Evolutionary conservation across 1,140 invertebrate genomes (phyloP).

Genomic region (Lithobius niger): DNA sequence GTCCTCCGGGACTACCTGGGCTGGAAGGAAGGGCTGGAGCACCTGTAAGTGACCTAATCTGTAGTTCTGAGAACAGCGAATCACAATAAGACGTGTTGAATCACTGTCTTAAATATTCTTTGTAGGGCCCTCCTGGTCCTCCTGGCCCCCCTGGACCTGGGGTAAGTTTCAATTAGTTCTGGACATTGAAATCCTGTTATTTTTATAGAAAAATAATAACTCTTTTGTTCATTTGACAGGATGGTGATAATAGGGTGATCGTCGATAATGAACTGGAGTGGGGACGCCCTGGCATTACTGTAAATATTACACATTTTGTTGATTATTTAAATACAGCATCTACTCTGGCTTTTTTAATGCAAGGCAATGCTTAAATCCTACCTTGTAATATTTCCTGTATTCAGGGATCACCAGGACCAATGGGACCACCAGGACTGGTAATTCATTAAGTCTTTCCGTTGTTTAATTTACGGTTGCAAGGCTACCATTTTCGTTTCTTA

Average conservation of each 20-base stretch:
- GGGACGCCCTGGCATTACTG: background rate
- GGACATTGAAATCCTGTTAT: too few species aligned
- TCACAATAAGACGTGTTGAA: too few species aligned
- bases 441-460: background rate
- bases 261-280: background rate
- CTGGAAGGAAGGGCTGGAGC: slow-evolving; percentile 14
- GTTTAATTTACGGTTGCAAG: background rate
- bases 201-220: too few species aligned
- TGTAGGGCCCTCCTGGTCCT: slow-evolving; percentile 19
- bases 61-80: too few species aligned
- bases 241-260: background rate
- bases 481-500: background rate
- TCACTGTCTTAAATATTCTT: slow-evolving; percentile 9
- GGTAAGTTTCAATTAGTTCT: slow-evolving; percentile 11
- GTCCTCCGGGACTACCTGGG: slow-evolving; percentile 14
- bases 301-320: too few species aligned
- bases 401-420: slow-evolving; percentile 25
- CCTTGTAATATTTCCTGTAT: slow-evolving; percentile 7
- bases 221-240: too few species aligned
- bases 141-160: slow-evolving; percentile 18
- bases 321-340: too few species aligned
- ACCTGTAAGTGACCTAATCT: too few species aligned
- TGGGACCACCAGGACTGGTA: slow-evolving; percentile 29
- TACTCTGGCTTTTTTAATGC: too few species aligned
- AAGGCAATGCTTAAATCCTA: too few species aligned